These are phyloP conservation scores for Drosophila dunni DNA, from an alignment of 1,140 invertebrate genomes.

Conservation along the genomic window DNA sequence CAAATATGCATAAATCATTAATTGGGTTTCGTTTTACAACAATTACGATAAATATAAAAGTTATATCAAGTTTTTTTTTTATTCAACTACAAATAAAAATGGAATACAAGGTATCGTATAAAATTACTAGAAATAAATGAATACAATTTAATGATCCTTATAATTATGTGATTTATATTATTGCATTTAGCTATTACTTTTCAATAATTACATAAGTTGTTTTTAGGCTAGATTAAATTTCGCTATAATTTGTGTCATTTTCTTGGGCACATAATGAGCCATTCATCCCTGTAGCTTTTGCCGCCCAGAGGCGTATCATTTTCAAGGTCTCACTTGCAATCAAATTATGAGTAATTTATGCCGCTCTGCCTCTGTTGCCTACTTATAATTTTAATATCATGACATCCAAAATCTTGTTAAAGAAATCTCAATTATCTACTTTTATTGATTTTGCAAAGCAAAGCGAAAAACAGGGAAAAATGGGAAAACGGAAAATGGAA, in stretches of 20 bases:
- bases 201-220: conserved; percentile 36
- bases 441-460: conserved; percentile 77
- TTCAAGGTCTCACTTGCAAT: conserved; percentile 67
- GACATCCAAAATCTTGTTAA: conserved; percentile 80
- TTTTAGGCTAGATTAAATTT: conserved; percentile 18
- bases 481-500: background rate
- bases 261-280: conserved; percentile 32
- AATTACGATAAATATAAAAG: conserved; percentile 25
- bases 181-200: conserved; percentile 28
- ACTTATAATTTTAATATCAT: conserved; percentile 74
- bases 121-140: conserved; percentile 17
- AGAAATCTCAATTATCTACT: conserved; percentile 82
- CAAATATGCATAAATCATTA: conserved; percentile 57
- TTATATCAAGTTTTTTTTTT: background rate
- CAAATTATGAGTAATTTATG: conserved; percentile 79
- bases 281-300: background rate
- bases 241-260: conserved; percentile 19
- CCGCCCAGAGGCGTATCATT: conserved; percentile 48
- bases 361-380: conserved; percentile 36
- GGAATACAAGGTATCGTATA: conserved; percentile 21
- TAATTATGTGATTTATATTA: conserved; percentile 52
- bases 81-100: conserved; percentile 46
- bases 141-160: conserved; percentile 47
- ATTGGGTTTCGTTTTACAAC: conserved; percentile 26
- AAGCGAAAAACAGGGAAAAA: conserved; percentile 30